Percentiles rank a stretch among this genome's conserved stretches.
phyloP scores from a whole-genome alignment of 2,113 vertebrate genomes.

The Embiotoca jacksoni region DNA sequence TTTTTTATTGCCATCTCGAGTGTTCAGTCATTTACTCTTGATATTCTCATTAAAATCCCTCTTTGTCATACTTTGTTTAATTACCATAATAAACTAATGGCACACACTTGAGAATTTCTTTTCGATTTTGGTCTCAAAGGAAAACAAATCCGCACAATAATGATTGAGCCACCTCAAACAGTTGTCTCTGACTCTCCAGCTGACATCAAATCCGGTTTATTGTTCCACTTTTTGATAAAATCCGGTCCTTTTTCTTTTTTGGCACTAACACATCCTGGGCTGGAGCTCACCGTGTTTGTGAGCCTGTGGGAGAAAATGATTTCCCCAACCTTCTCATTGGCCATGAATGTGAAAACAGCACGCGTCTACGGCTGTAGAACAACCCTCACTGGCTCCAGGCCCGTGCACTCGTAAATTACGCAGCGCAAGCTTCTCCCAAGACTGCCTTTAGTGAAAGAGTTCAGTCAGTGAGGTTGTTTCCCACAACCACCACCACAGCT shows the following conservation, averaged over 20 bases:
- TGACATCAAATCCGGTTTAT: slow-evolving; percentile 43
- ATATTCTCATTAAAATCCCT: slow-evolving; percentile 36
- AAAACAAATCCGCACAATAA: slow-evolving; percentile 28
- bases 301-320: slow-evolving; percentile 48
- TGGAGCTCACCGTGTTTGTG: slow-evolving; percentile 26
- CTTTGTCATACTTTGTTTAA: slow-evolving; percentile 42
- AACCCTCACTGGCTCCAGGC: slow-evolving; percentile 60
- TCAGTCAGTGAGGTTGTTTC: slow-evolving; percentile 53
- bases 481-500: slow-evolving; percentile 32
- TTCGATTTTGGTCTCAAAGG: slow-evolving; percentile 2
- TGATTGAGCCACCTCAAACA: slow-evolving; percentile 29
- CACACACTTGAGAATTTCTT: slow-evolving; percentile 2
- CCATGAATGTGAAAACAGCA: slow-evolving; percentile 56
- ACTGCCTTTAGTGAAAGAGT: slow-evolving; percentile 49
- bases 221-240: slow-evolving; percentile 38
- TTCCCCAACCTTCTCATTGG: slow-evolving; percentile 67
- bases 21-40: slow-evolving; percentile 35
- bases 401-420: slow-evolving; percentile 63
- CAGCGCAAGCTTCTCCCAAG: slow-evolving; percentile 48
- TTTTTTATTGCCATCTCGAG: slow-evolving; percentile 15
- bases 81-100: slow-evolving; percentile 41
- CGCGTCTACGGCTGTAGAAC: slow-evolving; percentile 64
- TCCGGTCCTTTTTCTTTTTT: slow-evolving; percentile 8
- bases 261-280: slow-evolving; percentile 31
- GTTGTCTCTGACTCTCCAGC: slow-evolving; percentile 10